Base-by-base conservation (phyloP, 2,113 vertebrate genomes). In the Steatornis caripensis region DNA sequence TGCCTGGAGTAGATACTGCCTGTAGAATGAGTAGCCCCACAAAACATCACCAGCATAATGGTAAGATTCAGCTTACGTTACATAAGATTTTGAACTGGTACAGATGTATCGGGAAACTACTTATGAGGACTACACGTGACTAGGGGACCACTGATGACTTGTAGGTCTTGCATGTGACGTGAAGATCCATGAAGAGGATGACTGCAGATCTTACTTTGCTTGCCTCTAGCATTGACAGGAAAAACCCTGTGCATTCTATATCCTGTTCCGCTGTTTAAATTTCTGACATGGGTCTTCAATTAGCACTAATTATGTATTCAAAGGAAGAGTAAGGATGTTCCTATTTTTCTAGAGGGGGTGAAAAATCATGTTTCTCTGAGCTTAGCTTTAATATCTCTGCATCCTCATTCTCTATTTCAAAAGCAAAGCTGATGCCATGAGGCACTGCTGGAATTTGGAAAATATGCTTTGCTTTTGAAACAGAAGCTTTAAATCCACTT, bases 401-500 rank as follows among this genome's bases (percentile, higher is more conserved):
- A 95, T 94, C 94, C 95, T 90, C 85, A 55, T 90, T 93, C 95
- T 97, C 90, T 86, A 64, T 97, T 96, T 96, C 93, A 96, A 96
- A 95, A 97, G 93, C 92, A 90, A 97, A 90, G 86, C 92, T 92
- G 90, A 84, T 97, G 97, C 90, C 88, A 96, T 29, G 83, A 92
- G 92, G 92, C 93, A 84, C 90, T 82, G 80, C 77, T 92, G 95
- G 95, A 96, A 95, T 96, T 95, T 95, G 90, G 93, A 96, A 95
- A 94, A 95, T 90, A 97, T 77, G 87, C 93, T 95, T 94, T 96
- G 94, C 95, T 97, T 96, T 97, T 95, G 90, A 97, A 96, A 97
- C 87, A 97, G 97, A 96, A 96, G 94, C 95, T 94, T 95, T 95
- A 97, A 96, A 97, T 96, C 94, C 95, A 97, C 87, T 93, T 95